Evolutionary conservation across 2,113 vertebrate genomes (phyloP).

Genomic region (Plectropomus leopardus): DNA sequence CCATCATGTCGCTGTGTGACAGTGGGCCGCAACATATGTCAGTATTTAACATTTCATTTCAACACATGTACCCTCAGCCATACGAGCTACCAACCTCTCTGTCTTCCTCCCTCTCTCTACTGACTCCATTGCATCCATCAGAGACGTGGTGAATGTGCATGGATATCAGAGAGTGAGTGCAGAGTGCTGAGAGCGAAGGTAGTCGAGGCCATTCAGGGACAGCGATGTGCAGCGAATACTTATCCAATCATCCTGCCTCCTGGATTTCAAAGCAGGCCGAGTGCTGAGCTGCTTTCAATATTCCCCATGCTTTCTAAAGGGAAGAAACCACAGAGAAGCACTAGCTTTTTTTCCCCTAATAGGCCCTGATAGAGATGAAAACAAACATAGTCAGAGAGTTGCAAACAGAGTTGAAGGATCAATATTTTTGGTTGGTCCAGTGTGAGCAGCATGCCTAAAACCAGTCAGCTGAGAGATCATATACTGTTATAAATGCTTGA

Average conservation of each 20-base stretch:
- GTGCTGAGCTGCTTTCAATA: conserved; percentile 59
- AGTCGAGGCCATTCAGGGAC: conserved; percentile 71
- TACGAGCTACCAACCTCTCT: conserved; percentile 10
- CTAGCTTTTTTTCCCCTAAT: conserved; percentile 29
- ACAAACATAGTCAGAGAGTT: conserved; percentile 39
- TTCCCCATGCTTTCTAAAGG: conserved; percentile 26
- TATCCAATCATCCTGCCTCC: conserved; percentile 68
- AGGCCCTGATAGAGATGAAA: conserved; percentile 58
- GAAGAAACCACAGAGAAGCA: conserved; percentile 50
- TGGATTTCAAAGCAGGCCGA: conserved; percentile 66
- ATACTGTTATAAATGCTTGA: not conserved
- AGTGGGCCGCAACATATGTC: conserved; percentile 35
- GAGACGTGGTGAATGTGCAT: conserved; percentile 22
- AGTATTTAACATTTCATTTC: conserved; percentile 53
- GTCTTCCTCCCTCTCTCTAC: conserved; percentile 27
- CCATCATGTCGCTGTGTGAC: not conserved
- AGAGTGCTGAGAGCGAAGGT: conserved; percentile 61
- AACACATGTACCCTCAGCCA: conserved; percentile 30
- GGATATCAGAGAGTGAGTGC: conserved; percentile 53
- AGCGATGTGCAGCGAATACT: conserved; percentile 66
- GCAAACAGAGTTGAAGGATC: conserved; percentile 45
- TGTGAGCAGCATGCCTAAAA: conserved; percentile 45
- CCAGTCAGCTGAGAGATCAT: conserved; percentile 14
- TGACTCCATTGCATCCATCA: conserved; percentile 55
- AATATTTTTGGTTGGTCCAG: conserved; percentile 31